These are phyloP conservation scores for Callionymus lyra DNA, from an alignment of 2,113 vertebrate genomes.

Conservation along the genomic window DNA sequence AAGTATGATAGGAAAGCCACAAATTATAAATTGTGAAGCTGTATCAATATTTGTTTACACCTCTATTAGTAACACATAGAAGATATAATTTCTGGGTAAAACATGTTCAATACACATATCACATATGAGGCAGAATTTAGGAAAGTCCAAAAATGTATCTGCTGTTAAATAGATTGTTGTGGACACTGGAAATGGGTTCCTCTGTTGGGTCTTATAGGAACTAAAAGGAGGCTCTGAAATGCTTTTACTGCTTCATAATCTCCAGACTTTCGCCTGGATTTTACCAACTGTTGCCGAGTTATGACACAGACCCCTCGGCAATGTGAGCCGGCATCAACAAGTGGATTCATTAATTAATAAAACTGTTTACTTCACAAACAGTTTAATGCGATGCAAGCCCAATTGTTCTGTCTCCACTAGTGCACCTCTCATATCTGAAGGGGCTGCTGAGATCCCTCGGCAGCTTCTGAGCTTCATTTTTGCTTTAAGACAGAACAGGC, in stretches of 20 bases:
- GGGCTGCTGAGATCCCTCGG: no score
- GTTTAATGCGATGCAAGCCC: no score
- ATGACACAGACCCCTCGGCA: background rate
- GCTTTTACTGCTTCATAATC: background rate
- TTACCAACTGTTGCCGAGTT: conserved; percentile 9
- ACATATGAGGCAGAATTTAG: no score
- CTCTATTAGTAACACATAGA: no score
- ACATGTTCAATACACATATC: no score
- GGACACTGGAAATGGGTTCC: background rate
- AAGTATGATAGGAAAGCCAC: no score
- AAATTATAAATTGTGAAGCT: no score
- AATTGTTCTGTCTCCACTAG: conserved; percentile 15
- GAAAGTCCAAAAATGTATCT: no score
- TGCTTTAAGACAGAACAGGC: background rate
- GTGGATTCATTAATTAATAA: conserved; percentile 8
- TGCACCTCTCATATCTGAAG: background rate
- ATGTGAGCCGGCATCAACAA: background rate
- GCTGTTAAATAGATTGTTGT: conserved; percentile 3
- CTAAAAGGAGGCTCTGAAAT: no score
- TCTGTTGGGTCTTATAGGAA: no score
- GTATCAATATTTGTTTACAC: no score
- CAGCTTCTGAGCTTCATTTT: background rate
- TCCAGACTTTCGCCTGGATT: conserved; percentile 1
- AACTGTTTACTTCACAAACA: conserved; percentile 6
- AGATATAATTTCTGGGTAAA: no score